phyloP scores from a whole-genome alignment of 2,113 vertebrate species.

The Gymnobelideus leadbeateri region DNA sequence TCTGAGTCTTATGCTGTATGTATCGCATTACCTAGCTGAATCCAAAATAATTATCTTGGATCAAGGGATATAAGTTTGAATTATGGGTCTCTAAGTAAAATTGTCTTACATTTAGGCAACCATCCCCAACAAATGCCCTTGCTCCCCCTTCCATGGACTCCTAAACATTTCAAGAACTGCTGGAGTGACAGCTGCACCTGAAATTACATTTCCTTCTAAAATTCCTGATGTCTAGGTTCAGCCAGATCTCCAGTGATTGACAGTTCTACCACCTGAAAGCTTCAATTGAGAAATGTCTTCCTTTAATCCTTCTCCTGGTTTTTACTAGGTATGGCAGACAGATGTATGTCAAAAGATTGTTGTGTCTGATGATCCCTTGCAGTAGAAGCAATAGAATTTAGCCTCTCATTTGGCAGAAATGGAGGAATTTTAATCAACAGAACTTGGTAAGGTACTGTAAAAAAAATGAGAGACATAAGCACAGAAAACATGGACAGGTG shows the following conservation, averaged over 20 bases:
- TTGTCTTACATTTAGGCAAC: background rate
- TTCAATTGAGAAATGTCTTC: background rate
- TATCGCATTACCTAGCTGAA: background rate
- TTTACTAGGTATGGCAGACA: conserved; percentile 17
- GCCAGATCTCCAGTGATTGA: conserved; percentile 1
- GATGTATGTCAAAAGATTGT: conserved; percentile 45
- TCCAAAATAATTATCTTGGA: background rate
- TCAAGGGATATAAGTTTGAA: background rate
- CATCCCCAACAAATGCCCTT: background rate
- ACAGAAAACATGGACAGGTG: conserved; percentile 65
- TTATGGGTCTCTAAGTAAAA: background rate
- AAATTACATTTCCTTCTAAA: background rate
- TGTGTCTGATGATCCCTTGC: conserved; percentile 25
- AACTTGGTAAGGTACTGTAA: conserved; percentile 40
- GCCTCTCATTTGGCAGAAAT: background rate
- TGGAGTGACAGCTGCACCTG: background rate
- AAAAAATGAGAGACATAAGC: conserved; percentile 62
- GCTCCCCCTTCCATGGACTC: background rate
- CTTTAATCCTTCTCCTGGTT: conserved; percentile 32
- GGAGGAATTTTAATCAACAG: conserved; percentile 34
- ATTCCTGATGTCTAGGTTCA: background rate
- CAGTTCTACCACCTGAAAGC: background rate
- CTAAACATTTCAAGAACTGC: background rate
- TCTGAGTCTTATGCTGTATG: background rate
- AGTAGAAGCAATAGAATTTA: background rate